Evolutionary conservation across 92 coral and sea anemone species (phyloP).

Genomic region (Anthopleura xanthogrammica): DNA sequence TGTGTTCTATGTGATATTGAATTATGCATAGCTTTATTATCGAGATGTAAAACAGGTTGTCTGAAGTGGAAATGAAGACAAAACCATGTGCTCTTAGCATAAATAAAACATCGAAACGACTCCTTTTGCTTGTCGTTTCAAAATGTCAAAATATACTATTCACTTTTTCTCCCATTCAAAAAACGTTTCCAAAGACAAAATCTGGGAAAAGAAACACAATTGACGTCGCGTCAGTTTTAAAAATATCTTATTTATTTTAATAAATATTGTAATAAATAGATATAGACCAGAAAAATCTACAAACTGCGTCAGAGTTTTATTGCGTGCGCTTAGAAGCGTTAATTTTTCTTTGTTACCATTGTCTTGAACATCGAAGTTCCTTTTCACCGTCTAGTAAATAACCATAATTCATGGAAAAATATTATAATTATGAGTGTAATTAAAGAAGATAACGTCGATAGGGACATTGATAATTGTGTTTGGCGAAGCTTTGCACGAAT

Average conservation of each 20-base stretch:
- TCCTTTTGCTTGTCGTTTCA: background rate
- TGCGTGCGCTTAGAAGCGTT: background rate
- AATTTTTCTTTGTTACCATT: background rate
- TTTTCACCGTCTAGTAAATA: background rate
- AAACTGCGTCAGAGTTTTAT: background rate
- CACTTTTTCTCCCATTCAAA: background rate
- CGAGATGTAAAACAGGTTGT: background rate
- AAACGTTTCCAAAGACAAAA: background rate
- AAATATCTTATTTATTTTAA: background rate
- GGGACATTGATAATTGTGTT: too few relatives aligned
- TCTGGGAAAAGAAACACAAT: background rate
- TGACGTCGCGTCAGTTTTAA: background rate
- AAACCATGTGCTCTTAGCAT: constrained; percentile 11
- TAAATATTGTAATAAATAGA: background rate
- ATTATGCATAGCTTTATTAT: background rate
- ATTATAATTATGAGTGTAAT: background rate
- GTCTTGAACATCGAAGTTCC: background rate
- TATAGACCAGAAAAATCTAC: background rate
- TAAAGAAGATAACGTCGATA: background rate
- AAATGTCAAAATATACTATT: background rate
- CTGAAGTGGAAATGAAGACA: background rate
- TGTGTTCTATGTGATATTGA: background rate
- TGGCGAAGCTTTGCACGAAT: too few relatives aligned
- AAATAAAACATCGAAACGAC: background rate
- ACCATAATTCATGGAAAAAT: background rate